A percentile compares a stretch with the other conserved stretches of the same genome.
phyloP scores from a whole-genome alignment of 2,888 invertebrate species.

The Pilophorus perplexus region DNA sequence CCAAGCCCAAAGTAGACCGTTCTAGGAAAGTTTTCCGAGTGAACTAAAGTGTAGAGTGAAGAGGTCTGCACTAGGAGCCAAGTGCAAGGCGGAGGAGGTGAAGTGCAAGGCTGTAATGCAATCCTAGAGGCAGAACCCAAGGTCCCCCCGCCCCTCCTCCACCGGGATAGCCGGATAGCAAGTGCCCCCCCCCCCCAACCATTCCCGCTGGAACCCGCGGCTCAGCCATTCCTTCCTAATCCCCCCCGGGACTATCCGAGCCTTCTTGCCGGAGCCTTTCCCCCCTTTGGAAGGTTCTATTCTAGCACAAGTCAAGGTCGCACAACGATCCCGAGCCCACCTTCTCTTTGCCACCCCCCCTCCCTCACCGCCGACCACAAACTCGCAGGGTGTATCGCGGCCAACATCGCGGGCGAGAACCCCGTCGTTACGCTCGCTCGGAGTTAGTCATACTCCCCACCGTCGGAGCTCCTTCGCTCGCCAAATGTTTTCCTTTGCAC shows the following conservation, averaged over 20 bases:
- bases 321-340: constrained; percentile 40
- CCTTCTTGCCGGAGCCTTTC: background rate
- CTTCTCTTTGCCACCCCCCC: background rate
- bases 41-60: background rate
- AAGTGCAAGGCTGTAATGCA: constrained; percentile 41
- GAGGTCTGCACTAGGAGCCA: background rate
- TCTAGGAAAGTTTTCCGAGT: background rate
- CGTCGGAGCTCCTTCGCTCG: constrained; percentile 1
- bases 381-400: too few species aligned
- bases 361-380: background rate
- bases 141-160: background rate
- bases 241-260: background rate
- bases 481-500: constrained; percentile 13
- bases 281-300: constrained; percentile 30
- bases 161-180: constrained; percentile 20
- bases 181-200: constrained; percentile 14
- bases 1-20: too few species aligned
- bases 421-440: constrained; percentile 32
- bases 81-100: constrained; percentile 36
- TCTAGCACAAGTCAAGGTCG: constrained; percentile 42
- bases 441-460: constrained; percentile 27
- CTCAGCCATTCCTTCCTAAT: constrained; percentile 10
- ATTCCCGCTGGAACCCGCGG: constrained; percentile 7
- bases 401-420: too few species aligned
- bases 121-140: constrained; percentile 30